Evolutionary conservation across 2,888 invertebrate species (phyloP), one percentile per base, ranked within the genome.

Genomic region (Hoplodrina ambigua): DNA sequence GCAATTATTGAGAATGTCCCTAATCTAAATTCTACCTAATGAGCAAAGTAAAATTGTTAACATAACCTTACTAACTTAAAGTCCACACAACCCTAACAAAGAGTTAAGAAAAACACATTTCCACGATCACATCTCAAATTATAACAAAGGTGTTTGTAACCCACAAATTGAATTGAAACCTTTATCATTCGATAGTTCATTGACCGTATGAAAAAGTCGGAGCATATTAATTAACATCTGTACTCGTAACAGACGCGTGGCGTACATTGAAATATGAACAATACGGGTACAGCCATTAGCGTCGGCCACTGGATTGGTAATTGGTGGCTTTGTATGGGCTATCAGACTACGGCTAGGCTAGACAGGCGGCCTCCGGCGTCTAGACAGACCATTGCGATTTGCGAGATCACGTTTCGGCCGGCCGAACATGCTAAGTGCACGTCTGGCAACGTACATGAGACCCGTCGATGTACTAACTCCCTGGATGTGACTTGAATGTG

Each of bases 351-450:
- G 87, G 87, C 89, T 89, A 89, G 87, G 86, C 89, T 88, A 92
- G 93, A 92, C 93, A 87, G 90, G 81, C 90, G 87, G 93, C 91
- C 90, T 90, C 90, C 90, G 90, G 87, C 87, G 93, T 94, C 94
- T 94, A 94, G 94, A 94, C 93, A 88, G 90, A 82, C 90, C 89
- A 88, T 87, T 90, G 91, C 91, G 91, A 90, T 91, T 91, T 92
- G 93, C 90, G 91, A 91, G 94, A 93, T 95, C 94, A 93, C 93
- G 94, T 94, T 94, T 93, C 94, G 92, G 91, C 89, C 91, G 90
- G 89, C 86, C 92, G 93, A 91, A 90, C 94, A 93, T 91, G 93
- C 92, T 94, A 93, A 94, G 93, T 94, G 94, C 93, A 91, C 90
- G 94, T 94, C 94, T 94, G 93, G 91, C 93, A 87, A 72, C 75